These are phyloP conservation scores for Ancistrus triradiatus DNA, from an alignment of 2,113 vertebrate genomes.

Conservation along the genomic window DNA sequence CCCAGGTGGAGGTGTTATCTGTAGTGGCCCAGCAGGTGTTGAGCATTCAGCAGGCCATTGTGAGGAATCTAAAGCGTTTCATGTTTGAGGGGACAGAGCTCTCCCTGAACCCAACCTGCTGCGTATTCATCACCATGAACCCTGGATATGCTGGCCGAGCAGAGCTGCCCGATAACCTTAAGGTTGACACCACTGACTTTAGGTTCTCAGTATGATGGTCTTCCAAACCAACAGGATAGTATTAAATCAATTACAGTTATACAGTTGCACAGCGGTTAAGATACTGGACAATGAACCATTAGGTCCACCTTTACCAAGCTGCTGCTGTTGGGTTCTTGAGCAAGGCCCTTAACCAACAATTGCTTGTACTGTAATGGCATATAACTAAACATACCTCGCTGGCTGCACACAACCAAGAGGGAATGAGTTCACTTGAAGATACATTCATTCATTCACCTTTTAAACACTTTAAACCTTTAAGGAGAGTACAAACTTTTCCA, in stretches of 20 bases:
- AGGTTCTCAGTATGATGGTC: too few relatives aligned
- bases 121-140: slow-evolving; percentile 94
- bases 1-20: slow-evolving; percentile 88
- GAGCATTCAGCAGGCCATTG: slow-evolving; percentile 87
- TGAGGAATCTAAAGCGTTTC: slow-evolving; percentile 77
- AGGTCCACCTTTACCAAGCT: too few relatives aligned
- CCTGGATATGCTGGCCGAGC: slow-evolving; percentile 90
- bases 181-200: slow-evolving; percentile 78
- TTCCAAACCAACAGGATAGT: too few relatives aligned
- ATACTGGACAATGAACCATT: too few relatives aligned
- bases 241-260: too few relatives aligned
- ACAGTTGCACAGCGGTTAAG: too few relatives aligned
- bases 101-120: slow-evolving; percentile 84
- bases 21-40: slow-evolving; percentile 92
- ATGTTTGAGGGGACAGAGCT: slow-evolving; percentile 88
- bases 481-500: too few relatives aligned
- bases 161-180: slow-evolving; percentile 90
- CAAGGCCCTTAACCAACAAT: too few relatives aligned
- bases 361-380: too few relatives aligned
- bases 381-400: too few relatives aligned
- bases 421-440: background rate
- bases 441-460: background rate
- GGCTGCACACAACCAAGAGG: too few relatives aligned
- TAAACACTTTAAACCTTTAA: background rate
- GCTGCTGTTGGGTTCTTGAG: too few relatives aligned